Conservation (phyloP, 2,888 invertebrate genomes). For the Xylocampa areola region DNA sequence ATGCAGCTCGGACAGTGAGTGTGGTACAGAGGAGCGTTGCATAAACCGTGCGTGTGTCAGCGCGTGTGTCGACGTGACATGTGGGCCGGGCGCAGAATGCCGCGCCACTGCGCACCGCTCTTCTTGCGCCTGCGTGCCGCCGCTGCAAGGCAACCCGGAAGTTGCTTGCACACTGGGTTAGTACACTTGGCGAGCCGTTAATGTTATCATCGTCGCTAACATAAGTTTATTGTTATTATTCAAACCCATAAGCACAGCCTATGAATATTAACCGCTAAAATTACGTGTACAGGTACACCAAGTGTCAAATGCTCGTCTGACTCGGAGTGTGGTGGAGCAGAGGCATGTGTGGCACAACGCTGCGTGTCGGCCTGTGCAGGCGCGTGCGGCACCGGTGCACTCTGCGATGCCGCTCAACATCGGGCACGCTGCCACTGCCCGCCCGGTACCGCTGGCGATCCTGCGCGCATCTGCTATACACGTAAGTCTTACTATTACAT, state of each 20-base stretch:
- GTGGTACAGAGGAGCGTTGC: conserved; percentile 92
- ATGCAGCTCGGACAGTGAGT: conserved; percentile 93
- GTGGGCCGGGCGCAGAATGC: conserved; percentile 94
- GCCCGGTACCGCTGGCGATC: conserved; percentile 96
- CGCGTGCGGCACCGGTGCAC: conserved; percentile 95
- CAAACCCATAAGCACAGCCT: background rate
- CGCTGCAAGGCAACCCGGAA: conserved; percentile 94
- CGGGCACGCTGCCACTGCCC: conserved; percentile 96
- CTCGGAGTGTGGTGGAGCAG: conserved; percentile 93
- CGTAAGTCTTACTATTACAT: conserved; percentile 91
- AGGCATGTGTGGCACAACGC: conserved; percentile 94
- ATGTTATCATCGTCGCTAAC: background rate
- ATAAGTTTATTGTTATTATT: background rate
- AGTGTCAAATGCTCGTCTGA: conserved; percentile 92
- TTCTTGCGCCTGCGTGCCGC: conserved; percentile 93
- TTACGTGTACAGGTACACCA: conserved; percentile 73
- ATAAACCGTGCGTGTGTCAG: conserved; percentile 93
- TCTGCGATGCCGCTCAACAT: conserved; percentile 94
- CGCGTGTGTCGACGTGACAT: conserved; percentile 93
- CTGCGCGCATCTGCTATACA: conserved; percentile 95
- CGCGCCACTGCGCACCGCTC: conserved; percentile 93
- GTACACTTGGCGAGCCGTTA: conserved; percentile 8
- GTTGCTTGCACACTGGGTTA: conserved; percentile 91
- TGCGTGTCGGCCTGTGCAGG: conserved; percentile 96
- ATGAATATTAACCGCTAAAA: background rate